phyloP scores from a whole-genome alignment of 92 coral and sea anemone species.

The Pocillopora grandis region DNA sequence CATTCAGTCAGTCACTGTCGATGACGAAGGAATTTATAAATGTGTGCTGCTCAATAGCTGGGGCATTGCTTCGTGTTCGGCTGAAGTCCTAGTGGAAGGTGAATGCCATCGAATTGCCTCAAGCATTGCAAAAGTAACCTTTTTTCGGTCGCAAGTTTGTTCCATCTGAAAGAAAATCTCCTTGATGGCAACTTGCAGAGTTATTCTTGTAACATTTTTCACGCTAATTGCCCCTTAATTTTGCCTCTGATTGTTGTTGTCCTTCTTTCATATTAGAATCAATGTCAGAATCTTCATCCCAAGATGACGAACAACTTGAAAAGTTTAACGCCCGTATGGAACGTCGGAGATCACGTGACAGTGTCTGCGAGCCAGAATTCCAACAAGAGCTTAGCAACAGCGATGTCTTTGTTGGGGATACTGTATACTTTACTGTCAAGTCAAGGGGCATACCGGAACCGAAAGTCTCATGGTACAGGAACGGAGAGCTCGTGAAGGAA shows the following conservation, averaged over 20 bases:
- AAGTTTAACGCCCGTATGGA: slow-evolving; percentile 63
- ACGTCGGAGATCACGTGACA: slow-evolving; percentile 81
- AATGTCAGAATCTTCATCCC: slow-evolving; percentile 47
- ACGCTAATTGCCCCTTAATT: too few relatives aligned
- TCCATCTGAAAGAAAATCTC: too few relatives aligned
- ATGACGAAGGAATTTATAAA: slow-evolving; percentile 93
- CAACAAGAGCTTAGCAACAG: slow-evolving; percentile 87
- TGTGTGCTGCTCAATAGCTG: slow-evolving; percentile 85
- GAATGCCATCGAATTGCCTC: neutral
- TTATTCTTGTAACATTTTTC: too few relatives aligned
- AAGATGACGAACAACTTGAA: slow-evolving; percentile 52
- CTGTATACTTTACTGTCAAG: slow-evolving; percentile 81
- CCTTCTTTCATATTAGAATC: slow-evolving; percentile 12
- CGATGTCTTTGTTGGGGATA: slow-evolving; percentile 88
- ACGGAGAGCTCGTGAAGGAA: slow-evolving; percentile 71
- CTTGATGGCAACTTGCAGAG: too few relatives aligned
- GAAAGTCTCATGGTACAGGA: slow-evolving; percentile 90
- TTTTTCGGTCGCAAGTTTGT: too few relatives aligned
- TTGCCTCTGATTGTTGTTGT: neutral
- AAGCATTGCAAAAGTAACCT: too few relatives aligned
- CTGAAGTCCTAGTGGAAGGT: slow-evolving; percentile 95
- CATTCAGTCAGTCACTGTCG: slow-evolving; percentile 63
- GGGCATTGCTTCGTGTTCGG: slow-evolving; percentile 89
- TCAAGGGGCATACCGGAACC: slow-evolving; percentile 91
- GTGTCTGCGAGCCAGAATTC: slow-evolving; percentile 71